Evolutionary conservation across 37 sponge, comb jelly and placozoan genomes (phyloP).

Genomic region (Spongilla lacustris): DNA sequence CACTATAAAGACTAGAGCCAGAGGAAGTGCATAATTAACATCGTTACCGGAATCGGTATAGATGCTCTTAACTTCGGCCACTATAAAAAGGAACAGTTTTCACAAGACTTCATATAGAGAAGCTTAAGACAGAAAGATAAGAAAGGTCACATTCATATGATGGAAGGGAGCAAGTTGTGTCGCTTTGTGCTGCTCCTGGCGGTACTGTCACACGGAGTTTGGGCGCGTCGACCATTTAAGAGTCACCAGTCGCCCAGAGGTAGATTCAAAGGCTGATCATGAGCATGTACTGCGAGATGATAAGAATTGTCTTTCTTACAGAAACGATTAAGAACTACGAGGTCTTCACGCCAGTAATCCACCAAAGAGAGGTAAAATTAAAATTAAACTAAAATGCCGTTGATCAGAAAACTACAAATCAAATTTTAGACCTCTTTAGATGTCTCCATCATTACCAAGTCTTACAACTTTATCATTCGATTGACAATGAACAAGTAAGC

Average conservation of each 20-base stretch:
- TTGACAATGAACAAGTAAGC: not conserved
- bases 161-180: not conserved
- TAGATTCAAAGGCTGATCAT: not conserved
- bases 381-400: too few relatives aligned
- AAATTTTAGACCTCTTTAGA: not conserved
- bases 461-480: not conserved
- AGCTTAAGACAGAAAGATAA: too few relatives aligned
- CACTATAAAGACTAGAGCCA: too few relatives aligned
- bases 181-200: not conserved
- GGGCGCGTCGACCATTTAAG: not conserved
- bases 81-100: too few relatives aligned
- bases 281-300: not conserved
- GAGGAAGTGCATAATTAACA: too few relatives aligned
- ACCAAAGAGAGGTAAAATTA: not conserved
- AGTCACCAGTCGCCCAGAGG: not conserved
- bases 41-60: too few relatives aligned
- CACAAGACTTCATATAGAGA: too few relatives aligned
- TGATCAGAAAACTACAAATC: not conserved
- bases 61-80: too few relatives aligned
- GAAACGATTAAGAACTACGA: slow-evolving; percentile 57
- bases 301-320: slow-evolving; percentile 9
- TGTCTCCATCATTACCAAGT: not conserved
- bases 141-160: not conserved
- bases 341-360: slow-evolving; percentile 24
- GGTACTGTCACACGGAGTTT: not conserved